A percentile compares a stretch with the other conserved stretches of the same genome.
Conservation (phyloP, 2,888 invertebrate species). For the Yponomeuta evonymella region DNA sequence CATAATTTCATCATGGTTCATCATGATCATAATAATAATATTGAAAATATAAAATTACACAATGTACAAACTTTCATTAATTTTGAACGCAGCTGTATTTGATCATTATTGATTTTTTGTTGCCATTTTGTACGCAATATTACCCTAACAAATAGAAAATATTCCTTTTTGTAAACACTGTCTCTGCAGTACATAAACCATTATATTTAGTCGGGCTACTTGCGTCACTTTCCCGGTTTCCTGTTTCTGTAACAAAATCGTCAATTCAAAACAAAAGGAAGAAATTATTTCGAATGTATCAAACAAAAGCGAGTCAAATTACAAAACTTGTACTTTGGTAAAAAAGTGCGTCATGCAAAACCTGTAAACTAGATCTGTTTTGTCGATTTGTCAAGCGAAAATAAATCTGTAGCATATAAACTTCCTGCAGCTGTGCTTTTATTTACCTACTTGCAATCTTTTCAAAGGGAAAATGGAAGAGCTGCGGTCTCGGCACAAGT, state of each 20-base stretch:
- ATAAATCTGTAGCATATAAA: conserved; percentile 19
- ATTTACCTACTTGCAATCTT: conserved; percentile 3
- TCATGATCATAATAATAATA: not conserved
- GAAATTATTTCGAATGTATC: conserved; percentile 23
- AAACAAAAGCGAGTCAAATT: not conserved
- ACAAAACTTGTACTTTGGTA: not conserved
- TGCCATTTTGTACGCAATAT: conserved; percentile 28
- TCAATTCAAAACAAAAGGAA: conserved; percentile 30
- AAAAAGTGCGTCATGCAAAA: not conserved
- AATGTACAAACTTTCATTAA: not conserved
- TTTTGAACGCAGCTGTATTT: not conserved
- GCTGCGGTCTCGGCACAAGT: conserved; percentile 55
- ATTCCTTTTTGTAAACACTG: not conserved
- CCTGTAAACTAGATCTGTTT: not conserved
- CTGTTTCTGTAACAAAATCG: not conserved
- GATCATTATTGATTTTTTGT: conserved; percentile 24
- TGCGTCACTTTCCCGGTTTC: conserved; percentile 21
- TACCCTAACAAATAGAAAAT: conserved; percentile 24
- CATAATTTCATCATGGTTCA: not conserved
- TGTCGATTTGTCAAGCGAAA: not conserved
- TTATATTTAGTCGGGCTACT: conserved; percentile 16
- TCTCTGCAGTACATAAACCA: not conserved
- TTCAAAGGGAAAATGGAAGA: conserved; percentile 49
- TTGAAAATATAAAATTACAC: not conserved
- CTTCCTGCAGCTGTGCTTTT: conserved; percentile 1